Evolutionary conservation across 2,113 vertebrate genomes (phyloP).

Genomic region (Engraulis encrasicolus): DNA sequence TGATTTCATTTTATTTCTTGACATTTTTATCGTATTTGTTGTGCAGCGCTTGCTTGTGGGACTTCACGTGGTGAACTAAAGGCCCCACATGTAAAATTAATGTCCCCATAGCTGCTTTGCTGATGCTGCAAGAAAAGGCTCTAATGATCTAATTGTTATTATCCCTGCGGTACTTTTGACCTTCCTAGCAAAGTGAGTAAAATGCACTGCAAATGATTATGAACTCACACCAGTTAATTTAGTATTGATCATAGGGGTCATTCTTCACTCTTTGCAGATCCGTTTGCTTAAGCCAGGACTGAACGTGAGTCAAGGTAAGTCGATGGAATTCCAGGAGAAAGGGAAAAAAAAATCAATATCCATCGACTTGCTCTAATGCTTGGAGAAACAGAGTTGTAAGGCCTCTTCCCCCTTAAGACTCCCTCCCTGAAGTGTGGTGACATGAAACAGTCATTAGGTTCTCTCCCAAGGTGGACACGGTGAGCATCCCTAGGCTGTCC

Average conservation of each 20-base stretch:
- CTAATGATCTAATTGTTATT: neutral
- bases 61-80: too few relatives aligned
- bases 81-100: too few relatives aligned
- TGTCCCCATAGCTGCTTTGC: too few relatives aligned
- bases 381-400: neutral
- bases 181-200: neutral
- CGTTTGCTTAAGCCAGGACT: neutral
- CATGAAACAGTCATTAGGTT: neutral
- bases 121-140: neutral
- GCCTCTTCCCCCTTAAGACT: neutral
- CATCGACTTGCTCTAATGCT: neutral
- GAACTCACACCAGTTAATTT: neutral
- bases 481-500: too few relatives aligned
- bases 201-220: neutral
- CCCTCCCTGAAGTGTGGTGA: neutral
- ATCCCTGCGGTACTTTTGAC: neutral
- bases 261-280: neutral
- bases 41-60: too few relatives aligned
- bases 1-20: too few relatives aligned
- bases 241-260: neutral
- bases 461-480: too few relatives aligned
- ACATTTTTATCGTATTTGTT: too few relatives aligned
- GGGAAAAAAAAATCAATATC: neutral
- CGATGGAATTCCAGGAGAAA: neutral
- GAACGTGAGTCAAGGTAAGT: neutral